Percentiles rank a stretch among this genome's conserved stretches.
Evolutionary conservation across 2,113 vertebrate genomes (phyloP).

Genomic region (Sardina pilchardus): DNA sequence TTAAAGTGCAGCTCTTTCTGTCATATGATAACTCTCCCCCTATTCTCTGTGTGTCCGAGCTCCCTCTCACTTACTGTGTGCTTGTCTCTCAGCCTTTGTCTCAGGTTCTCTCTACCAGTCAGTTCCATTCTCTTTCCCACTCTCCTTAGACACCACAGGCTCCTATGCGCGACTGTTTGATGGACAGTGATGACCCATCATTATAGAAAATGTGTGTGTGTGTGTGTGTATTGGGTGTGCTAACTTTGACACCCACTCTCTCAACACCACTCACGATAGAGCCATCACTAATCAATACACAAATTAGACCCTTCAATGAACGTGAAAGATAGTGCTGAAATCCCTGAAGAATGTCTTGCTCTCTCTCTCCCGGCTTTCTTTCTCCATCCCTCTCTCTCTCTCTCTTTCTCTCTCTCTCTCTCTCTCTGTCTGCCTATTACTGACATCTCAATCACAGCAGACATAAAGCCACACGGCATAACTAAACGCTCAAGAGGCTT

Average conservation of each 20-base stretch:
- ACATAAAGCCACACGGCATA: neutral
- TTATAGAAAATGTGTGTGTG: neutral
- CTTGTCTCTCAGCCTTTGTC: neutral
- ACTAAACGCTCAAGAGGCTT: neutral
- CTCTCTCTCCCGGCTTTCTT: neutral
- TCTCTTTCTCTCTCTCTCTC: neutral
- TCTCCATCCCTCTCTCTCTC: neutral
- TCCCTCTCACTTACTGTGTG: neutral
- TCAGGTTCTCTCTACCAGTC: neutral
- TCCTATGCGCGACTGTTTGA: neutral
- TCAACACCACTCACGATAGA: neutral
- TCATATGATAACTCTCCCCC: neutral
- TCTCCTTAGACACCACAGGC: neutral
- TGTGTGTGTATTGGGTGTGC: neutral
- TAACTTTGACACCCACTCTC: neutral
- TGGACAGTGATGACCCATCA: neutral
- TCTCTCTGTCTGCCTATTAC: neutral
- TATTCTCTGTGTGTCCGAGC: neutral
- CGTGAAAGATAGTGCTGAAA: neutral
- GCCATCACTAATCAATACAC: neutral
- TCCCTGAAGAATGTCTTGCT: neutral
- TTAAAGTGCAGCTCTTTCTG: neutral
- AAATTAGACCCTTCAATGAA: neutral
- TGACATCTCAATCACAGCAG: conserved; percentile 6
- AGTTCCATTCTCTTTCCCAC: neutral